Conservation (phyloP, 2,888 invertebrate species). For the Physocephala rufipes region DNA sequence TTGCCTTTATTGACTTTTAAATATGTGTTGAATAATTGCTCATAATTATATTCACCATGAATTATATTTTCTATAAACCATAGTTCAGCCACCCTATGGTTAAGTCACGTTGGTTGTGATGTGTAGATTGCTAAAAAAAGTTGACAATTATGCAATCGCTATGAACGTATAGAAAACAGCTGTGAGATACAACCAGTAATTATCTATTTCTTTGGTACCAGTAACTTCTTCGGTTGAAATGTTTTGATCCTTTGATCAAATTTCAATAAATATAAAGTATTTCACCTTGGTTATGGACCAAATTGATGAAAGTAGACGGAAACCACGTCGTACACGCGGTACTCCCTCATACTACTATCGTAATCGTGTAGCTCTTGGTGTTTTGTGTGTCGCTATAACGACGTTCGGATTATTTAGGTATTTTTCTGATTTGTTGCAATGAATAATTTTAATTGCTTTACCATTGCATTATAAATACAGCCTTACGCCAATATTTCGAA, state of each 20-base stretch:
- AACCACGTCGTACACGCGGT: constrained; percentile 74
- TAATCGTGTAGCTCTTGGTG: constrained; percentile 68
- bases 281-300: constrained; percentile 53
- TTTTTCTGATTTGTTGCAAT: constrained; percentile 36
- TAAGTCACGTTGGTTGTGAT: too few relatives aligned
- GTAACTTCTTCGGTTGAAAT: too few relatives aligned
- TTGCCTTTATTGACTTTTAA: too few relatives aligned
- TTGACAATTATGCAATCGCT: too few relatives aligned
- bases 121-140: too few relatives aligned
- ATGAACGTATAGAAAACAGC: too few relatives aligned
- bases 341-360: constrained; percentile 71
- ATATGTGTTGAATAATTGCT: too few relatives aligned
- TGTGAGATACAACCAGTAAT: too few relatives aligned
- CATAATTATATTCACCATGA: too few relatives aligned
- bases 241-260: constrained; percentile 2
- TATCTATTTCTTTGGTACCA: too few relatives aligned
- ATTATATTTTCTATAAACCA: not conserved
- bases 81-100: not conserved
- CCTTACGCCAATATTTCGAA: constrained; percentile 53
- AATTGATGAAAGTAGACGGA: constrained; percentile 69
- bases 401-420: constrained; percentile 49
- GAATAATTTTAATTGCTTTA: not conserved
- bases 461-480: too few relatives aligned
- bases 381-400: constrained; percentile 63
- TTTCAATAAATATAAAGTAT: not conserved